Evolutionary conservation across 2,797 vertebrate genomes (phyloP), one percentile per base, ranked within the genome.

Genomic region (Spondyliosoma cantharus): DNA sequence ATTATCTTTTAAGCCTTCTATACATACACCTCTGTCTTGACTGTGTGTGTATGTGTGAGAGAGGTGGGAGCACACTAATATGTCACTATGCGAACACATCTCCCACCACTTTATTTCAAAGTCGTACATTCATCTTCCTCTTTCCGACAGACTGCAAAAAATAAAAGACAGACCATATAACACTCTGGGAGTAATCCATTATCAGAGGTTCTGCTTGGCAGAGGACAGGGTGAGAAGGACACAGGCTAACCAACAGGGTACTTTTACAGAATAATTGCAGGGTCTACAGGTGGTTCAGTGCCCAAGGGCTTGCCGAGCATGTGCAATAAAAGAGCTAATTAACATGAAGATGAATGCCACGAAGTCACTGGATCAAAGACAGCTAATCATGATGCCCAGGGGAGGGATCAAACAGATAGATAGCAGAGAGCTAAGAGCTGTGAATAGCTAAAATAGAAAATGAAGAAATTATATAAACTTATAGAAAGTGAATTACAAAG

Each of bases 311-410:
- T 72, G 63, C 65, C 14, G 45, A 89, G 84, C 81, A 87, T 75
- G 83, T 89, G 89, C 84, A 83, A 86, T 84, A 87, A 90, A 85
- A 78, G 70, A 88, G 81, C 88, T 83, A 90, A 91, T 92, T 92
- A 92, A 85, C 87, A 87, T 86, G 81, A 89, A 86, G 83, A 92
- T 91, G 80, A 90, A 92, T 89, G 89, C 82, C 76, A 87, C 73
- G 85, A 83, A 90, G 82, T 87, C 86, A 88, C 64, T 74, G 77
- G 85, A 89, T 87, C 81, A 87, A 88, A 89, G 83, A 83, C 71
- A 76, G 80, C 80, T 86, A 87, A 87, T 85, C 87, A 86, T 74
- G 75, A 78, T 78, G 78, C 79, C 71, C 78, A 65, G 74, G 75
- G 82, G 85, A 81, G 79, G 70, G 67, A 80, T 76, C 69, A 88